Evolutionary conservation across 1,140 invertebrate genomes (phyloP), one percentile per base, ranked within the genome.

Genomic region (Brachionus sp.): DNA sequence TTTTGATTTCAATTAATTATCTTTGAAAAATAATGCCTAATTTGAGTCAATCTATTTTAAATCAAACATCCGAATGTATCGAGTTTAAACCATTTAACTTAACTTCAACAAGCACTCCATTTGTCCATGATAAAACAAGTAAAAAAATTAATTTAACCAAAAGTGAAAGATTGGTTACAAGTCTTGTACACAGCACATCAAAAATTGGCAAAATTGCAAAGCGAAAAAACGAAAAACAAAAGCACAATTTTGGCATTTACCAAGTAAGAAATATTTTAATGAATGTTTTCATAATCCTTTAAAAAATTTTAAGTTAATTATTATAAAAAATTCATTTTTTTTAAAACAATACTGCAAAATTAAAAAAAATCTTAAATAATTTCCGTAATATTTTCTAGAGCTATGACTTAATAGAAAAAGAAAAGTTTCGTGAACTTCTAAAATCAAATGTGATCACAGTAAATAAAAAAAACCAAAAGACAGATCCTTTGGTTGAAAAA

Each of bases 11-110:
- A 13, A 50, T 50, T 50, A 50, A 50, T 50, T 10, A 50, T 50
- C 44, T n/a, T 50, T 50, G 44, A 50, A 68, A 68, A 37, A 70
- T 37, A 70, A 70, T 70, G 66, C 35, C 66, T 37, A 70, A 70
- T 70, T 37, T 70, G n/a, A 70, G 29, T 33, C 64, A 29, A 33
- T 66, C 64, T 29, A 29, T 19, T 16, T 23, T 70, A 6, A 39
- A 70, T 16, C 66, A 70, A 39, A 16, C 64, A 33, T 29, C 66
- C 16, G 66, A 70, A 70, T 35, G 35, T 70, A 46, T 75, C 19
- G 39, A 75, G 23, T 75, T 75, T 19, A 75, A 46, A 46, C 70
- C 70, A 46, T 46, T 75, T 13, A 50, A 23, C 4, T 25, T 46
- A 23, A 16, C 2, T 9, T 46, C 70, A 25, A 75, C 70, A 7